Conservation (phyloP, 1,140 invertebrate genomes). For the Drosophila varians region DNA sequence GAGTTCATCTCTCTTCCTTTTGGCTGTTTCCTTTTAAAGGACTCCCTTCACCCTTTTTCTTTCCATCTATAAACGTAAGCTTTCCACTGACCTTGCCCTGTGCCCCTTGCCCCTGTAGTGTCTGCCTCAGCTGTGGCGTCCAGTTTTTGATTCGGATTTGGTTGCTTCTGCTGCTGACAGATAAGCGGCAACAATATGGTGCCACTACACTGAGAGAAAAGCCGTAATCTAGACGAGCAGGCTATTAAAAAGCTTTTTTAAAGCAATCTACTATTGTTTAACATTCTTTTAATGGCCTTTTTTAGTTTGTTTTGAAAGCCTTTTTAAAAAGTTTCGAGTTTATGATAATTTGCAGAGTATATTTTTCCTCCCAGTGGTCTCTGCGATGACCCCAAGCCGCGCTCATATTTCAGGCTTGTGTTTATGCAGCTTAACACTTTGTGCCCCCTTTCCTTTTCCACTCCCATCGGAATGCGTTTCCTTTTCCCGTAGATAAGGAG, state of each 20-base stretch:
- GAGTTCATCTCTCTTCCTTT: background rate
- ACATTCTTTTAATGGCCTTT: too few species aligned
- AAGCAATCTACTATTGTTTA: too few species aligned
- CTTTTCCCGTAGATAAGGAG: slow-evolving; percentile 2
- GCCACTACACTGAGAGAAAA: slow-evolving; percentile 12
- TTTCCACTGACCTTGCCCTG: slow-evolving; percentile 9
- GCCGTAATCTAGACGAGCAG: rapidly evolving
- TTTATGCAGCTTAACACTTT: slow-evolving; percentile 78
- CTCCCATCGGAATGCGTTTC: background rate
- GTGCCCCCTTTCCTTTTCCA: background rate
- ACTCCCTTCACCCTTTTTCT: background rate
- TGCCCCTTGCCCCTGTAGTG: background rate
- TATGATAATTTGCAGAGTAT: too few species aligned
- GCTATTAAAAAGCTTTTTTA: too few species aligned
- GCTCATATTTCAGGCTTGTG: slow-evolving; percentile 65
- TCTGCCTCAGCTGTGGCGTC: background rate
- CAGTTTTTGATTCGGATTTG: slow-evolving; percentile 19
- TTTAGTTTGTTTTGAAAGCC: too few species aligned
- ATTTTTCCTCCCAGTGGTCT: slow-evolving; percentile 8
- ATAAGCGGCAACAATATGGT: slow-evolving; percentile 61
- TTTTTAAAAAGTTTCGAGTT: too few species aligned
- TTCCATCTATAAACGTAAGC: too few species aligned
- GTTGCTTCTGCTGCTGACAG: slow-evolving; percentile 42
- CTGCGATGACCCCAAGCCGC: slow-evolving; percentile 4
- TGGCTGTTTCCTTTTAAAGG: background rate